Conservation (phyloP, 2,113 vertebrate genomes). For the Synodontis membranacea region DNA sequence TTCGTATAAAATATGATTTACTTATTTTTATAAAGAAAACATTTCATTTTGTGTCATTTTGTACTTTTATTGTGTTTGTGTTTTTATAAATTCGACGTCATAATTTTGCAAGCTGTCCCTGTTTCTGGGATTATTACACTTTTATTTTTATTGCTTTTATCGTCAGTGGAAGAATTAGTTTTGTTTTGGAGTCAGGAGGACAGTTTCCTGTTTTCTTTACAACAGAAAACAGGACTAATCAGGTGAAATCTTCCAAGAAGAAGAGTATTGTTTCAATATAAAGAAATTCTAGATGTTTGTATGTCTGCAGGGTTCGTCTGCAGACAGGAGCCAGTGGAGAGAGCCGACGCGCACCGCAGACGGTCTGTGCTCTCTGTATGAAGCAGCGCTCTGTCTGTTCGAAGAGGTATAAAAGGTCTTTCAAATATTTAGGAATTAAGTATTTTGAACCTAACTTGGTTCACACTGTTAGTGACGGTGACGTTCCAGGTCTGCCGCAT, state of each 20-base stretch:
- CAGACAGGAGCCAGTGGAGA: conserved; percentile 94
- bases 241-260: background rate
- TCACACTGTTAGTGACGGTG: conserved; percentile 46
- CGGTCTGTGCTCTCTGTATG: conserved; percentile 80
- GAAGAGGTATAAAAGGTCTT: conserved; percentile 68
- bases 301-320: conserved; percentile 85
- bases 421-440: background rate
- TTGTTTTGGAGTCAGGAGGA: background rate
- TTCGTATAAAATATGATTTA: too few species aligned
- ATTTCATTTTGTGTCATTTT: too few species aligned
- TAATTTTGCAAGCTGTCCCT: background rate
- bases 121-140: background rate
- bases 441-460: background rate
- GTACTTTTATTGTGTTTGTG: too few species aligned
- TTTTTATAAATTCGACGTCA: background rate
- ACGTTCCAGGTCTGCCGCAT: conserved; percentile 79
- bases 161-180: background rate
- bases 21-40: too few species aligned
- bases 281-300: background rate
- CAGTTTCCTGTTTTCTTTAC: too few species aligned
- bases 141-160: background rate
- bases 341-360: conserved; percentile 90
- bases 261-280: background rate
- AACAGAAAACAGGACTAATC: too few species aligned
- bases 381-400: conserved; percentile 77